Conservation (phyloP, 1,140 invertebrate genomes). For the Tribolium castaneum region DNA sequence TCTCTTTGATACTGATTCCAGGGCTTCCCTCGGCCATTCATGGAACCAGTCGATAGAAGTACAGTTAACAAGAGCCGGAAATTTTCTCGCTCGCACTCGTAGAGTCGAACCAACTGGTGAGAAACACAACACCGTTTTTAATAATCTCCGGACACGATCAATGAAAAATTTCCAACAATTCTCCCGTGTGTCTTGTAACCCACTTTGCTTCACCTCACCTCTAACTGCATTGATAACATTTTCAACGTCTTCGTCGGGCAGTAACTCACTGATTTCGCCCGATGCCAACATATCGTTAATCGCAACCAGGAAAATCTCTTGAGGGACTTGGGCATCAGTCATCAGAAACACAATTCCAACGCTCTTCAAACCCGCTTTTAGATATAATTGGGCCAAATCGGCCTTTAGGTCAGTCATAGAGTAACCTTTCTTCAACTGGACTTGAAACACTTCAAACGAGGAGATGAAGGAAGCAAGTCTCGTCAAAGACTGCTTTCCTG, state of each 20-base stretch:
- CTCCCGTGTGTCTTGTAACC: constrained; percentile 87
- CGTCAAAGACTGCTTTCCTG: constrained; percentile 93
- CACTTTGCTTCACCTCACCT: constrained; percentile 87
- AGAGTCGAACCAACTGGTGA: constrained; percentile 91
- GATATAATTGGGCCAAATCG: constrained; percentile 85
- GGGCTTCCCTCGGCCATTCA: constrained; percentile 92
- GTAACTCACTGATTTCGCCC: constrained; percentile 92
- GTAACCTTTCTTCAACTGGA: constrained; percentile 91
- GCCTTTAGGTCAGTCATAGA: constrained; percentile 83
- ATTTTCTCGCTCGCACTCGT: constrained; percentile 87
- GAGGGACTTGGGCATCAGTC: constrained; percentile 92
- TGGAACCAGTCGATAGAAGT: constrained; percentile 97
- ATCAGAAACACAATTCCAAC: constrained; percentile 90
- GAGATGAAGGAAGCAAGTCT: constrained; percentile 90
- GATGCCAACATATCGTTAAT: constrained; percentile 95
- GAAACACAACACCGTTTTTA: constrained; percentile 90
- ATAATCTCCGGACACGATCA: constrained; percentile 80
- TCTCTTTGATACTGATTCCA: constrained; percentile 87
- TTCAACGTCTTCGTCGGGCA: constrained; percentile 92
- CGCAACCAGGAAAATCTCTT: constrained; percentile 91
- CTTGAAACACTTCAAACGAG: constrained; percentile 90
- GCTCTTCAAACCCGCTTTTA: constrained; percentile 89
- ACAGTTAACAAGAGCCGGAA: constrained; percentile 94
- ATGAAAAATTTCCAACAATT: constrained; percentile 98
- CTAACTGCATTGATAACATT: constrained; percentile 84